Conservation (phyloP, 1,140 invertebrate species). For the Dinoponera quadriceps region DNA sequence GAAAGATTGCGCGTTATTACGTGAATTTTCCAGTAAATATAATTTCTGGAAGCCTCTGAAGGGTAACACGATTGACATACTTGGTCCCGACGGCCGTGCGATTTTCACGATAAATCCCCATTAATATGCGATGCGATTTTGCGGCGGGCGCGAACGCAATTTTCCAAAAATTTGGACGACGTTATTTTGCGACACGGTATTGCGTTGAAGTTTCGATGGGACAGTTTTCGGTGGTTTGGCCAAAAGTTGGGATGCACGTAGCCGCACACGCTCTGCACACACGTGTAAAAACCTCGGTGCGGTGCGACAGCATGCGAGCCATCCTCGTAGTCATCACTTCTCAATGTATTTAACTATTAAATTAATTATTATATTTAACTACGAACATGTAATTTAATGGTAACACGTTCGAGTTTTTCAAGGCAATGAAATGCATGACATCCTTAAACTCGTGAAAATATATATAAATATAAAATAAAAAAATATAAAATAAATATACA, state of each 20-base stretch:
- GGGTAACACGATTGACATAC: background rate
- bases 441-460: background rate
- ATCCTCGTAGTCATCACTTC: background rate
- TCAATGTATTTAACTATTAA: constrained; percentile 39
- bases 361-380: too few relatives aligned
- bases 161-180: constrained; percentile 51
- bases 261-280: background rate
- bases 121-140: constrained; percentile 46
- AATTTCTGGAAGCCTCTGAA: background rate
- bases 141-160: background rate
- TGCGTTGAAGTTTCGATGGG: constrained; percentile 17
- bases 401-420: background rate
- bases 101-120: constrained; percentile 27
- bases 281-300: constrained; percentile 4
- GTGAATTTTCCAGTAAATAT: background rate
- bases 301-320: background rate
- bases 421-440: background rate
- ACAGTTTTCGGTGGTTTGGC: constrained; percentile 29
- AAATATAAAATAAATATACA: too few relatives aligned
- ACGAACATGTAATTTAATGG: constrained; percentile 24
- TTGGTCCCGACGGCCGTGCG: background rate
- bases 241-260: constrained; percentile 24
- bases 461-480: too few relatives aligned
- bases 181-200: constrained; percentile 35
- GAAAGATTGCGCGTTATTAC: background rate